Percentiles rank a stretch among this genome's conserved stretches.
Conservation (phyloP, 2,797 vertebrate species). For the Intellagama lesueurii region DNA sequence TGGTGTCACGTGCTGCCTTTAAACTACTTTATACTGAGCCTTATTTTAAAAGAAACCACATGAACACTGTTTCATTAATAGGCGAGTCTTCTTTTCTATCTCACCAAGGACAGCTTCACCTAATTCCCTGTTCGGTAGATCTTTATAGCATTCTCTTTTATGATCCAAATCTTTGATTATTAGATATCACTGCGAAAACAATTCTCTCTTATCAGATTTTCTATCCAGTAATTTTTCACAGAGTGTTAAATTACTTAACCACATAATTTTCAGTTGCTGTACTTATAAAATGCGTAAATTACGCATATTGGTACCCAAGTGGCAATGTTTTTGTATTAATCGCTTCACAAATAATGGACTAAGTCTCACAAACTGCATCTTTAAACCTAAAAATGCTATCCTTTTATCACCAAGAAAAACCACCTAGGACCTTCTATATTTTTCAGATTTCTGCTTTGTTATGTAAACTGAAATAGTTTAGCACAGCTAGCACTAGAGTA, state of each 20-base stretch:
- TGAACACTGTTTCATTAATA: not conserved
- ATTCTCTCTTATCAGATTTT: not conserved
- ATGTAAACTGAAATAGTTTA: slow-evolving; percentile 35
- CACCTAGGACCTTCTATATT: slow-evolving; percentile 28
- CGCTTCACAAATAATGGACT: not conserved
- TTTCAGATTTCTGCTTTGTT: slow-evolving; percentile 55
- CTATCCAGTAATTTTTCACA: not conserved
- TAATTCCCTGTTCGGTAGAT: not conserved
- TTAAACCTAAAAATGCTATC: slow-evolving; percentile 3
- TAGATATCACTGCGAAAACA: not conserved
- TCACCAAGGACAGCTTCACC: not conserved
- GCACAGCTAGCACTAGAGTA: no score
- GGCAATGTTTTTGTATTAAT: not conserved
- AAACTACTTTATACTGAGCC: no score
- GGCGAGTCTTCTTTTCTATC: not conserved
- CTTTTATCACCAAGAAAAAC: not conserved
- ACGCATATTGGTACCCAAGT: not conserved
- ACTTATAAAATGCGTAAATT: not conserved
- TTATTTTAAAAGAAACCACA: not conserved
- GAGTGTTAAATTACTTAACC: not conserved
- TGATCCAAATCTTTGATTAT: not conserved
- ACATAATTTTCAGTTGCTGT: not conserved
- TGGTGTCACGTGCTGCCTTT: no score
- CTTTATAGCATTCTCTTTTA: not conserved
- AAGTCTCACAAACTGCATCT: not conserved